A percentile compares a stretch with the other conserved stretches of the same genome.
phyloP scores from a whole-genome alignment of 2,113 vertebrate genomes.

The Gopherus flavomarginatus region DNA sequence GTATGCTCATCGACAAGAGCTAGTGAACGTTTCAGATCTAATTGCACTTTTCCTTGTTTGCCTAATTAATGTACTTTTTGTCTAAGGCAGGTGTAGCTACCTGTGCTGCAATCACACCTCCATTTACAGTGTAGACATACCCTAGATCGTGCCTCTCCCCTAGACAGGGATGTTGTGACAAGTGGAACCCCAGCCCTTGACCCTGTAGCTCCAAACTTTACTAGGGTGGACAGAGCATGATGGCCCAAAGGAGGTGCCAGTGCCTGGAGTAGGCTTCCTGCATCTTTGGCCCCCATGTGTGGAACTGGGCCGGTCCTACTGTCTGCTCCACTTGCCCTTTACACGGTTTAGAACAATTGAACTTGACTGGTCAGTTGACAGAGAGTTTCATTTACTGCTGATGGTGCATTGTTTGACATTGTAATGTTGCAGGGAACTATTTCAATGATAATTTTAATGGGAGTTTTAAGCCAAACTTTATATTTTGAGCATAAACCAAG shows the following conservation, averaged over 20 bases:
- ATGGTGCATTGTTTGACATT: not conserved
- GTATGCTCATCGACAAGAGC: not conserved
- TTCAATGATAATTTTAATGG: not conserved
- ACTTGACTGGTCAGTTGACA: not conserved
- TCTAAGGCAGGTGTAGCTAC: too few relatives aligned
- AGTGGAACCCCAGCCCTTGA: too few relatives aligned
- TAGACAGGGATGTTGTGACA: not conserved
- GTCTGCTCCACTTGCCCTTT: not conserved
- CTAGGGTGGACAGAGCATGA: too few relatives aligned
- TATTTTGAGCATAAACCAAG: not conserved
- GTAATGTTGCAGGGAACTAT: not conserved
- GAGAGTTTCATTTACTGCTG: not conserved
- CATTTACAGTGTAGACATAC: too few relatives aligned
- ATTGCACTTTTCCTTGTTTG: not conserved
- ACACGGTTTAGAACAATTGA: not conserved
- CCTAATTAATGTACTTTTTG: too few relatives aligned
- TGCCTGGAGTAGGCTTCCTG: not conserved
- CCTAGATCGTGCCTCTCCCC: too few relatives aligned
- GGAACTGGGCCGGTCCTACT: not conserved
- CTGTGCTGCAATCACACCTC: too few relatives aligned
- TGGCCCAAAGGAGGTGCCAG: not conserved
- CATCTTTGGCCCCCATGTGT: not conserved
- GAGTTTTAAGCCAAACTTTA: not conserved
- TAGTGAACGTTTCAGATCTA: not conserved
- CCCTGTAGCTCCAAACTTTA: not conserved